A percentile compares a stretch with the other conserved stretches of the same genome.
Evolutionary conservation across 2,888 invertebrate genomes (phyloP).

Genomic region (Rhynchonema sp.): DNA sequence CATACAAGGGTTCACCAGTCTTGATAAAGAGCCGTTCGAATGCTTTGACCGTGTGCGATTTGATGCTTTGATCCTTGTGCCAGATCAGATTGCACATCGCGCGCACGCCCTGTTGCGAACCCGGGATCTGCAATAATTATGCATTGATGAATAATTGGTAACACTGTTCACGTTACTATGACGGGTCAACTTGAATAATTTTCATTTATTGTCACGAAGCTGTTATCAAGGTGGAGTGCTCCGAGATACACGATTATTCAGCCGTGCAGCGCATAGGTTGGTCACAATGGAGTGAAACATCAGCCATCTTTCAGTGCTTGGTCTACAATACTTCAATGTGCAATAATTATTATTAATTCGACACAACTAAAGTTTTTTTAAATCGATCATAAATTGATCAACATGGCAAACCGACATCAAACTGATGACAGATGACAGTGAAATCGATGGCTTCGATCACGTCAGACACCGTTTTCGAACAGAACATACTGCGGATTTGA

Average conservation of each 20-base stretch:
- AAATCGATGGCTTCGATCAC: conserved; percentile 72
- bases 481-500: conserved; percentile 1
- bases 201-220: no score
- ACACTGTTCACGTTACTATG: neutral
- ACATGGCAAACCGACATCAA: conserved; percentile 10
- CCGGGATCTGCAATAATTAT: conserved; percentile 7
- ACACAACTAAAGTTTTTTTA: no score
- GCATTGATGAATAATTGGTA: neutral
- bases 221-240: no score
- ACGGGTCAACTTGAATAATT: no score
- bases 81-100: conserved; percentile 58
- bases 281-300: no score
- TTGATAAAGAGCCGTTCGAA: conserved; percentile 48
- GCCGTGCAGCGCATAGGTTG: no score
- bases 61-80: conserved; percentile 51
- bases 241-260: no score
- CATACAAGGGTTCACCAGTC: neutral
- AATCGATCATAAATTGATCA: neutral
- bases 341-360: no score
- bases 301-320: no score
- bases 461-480: conserved; percentile 37
- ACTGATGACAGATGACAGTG: conserved; percentile 44
- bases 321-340: no score
- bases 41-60: conserved; percentile 52
- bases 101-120: conserved; percentile 44